phyloP scores from a whole-genome alignment of 2,888 invertebrate species.

The Itoplectis maculator region DNA sequence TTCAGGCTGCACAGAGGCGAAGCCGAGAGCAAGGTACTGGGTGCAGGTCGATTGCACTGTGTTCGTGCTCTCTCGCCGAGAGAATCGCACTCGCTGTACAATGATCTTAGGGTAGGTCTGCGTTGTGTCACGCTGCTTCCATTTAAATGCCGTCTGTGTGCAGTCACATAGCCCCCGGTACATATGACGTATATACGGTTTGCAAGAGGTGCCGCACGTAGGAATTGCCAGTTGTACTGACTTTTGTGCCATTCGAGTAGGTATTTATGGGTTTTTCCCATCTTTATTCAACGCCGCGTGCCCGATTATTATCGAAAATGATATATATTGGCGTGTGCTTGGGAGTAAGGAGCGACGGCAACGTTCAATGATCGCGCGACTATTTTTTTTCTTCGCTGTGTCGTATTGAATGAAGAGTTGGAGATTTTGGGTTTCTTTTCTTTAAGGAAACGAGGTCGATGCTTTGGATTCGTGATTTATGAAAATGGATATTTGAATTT shows the following conservation, averaged over 20 bases:
- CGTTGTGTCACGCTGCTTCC: constrained; percentile 61
- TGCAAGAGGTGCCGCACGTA: constrained; percentile 26
- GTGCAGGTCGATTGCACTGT: constrained; percentile 65
- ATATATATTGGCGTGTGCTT: background rate
- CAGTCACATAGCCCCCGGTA: constrained; percentile 1
- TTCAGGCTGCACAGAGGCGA: constrained; percentile 11
- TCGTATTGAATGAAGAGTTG: background rate
- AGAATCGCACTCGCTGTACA: constrained; percentile 53
- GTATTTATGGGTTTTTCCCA: constrained; percentile 19
- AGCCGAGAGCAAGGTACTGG: constrained; percentile 57
- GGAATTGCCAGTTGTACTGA: constrained; percentile 29
- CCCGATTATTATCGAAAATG: constrained; percentile 14
- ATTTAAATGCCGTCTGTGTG: constrained; percentile 59
- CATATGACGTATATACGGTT: background rate
- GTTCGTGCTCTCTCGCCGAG: constrained; percentile 41
- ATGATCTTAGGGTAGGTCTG: constrained; percentile 67
- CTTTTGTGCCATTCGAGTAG: constrained; percentile 33
- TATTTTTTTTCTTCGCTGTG: background rate
- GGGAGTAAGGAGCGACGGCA: background rate
- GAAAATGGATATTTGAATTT: too few species aligned
- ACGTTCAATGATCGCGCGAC: background rate
- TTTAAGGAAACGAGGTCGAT: too few species aligned
- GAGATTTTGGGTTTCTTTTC: background rate
- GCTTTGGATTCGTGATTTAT: too few species aligned
- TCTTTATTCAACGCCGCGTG: constrained; percentile 15